Conservation (phyloP, 2,113 vertebrate species). For the Lepisosteus osseus region DNA sequence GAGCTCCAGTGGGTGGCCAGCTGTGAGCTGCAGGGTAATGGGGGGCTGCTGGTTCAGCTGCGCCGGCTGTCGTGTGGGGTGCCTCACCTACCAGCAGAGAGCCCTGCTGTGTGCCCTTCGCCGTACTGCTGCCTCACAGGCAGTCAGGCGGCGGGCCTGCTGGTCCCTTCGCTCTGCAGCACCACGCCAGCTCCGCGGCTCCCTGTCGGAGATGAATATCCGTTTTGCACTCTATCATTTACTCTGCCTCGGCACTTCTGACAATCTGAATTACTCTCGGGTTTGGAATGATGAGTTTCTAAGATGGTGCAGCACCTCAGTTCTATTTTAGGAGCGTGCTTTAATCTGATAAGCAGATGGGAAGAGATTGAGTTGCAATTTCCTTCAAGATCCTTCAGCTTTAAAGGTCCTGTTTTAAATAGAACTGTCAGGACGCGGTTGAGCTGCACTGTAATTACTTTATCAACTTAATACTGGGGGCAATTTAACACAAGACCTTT, state of each 20-base stretch:
- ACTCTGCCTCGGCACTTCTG: not conserved
- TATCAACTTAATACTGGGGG: constrained; percentile 1
- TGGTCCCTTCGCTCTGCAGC: too few relatives aligned
- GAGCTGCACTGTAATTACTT: constrained; percentile 17
- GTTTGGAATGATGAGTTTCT: too few relatives aligned
- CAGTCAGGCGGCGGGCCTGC: too few relatives aligned
- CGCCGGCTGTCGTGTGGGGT: too few relatives aligned
- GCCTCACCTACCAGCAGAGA: too few relatives aligned
- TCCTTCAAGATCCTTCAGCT: not conserved
- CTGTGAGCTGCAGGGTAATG: too few relatives aligned
- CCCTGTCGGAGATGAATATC: not conserved
- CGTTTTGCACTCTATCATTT: not conserved
- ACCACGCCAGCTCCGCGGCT: not conserved
- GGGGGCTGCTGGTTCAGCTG: too few relatives aligned
- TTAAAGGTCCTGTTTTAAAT: constrained; percentile 15
- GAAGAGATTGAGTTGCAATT: not conserved
- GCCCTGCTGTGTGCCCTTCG: too few relatives aligned
- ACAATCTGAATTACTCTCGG: too few relatives aligned
- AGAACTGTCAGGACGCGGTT: constrained; percentile 17
- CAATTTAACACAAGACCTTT: not conserved
- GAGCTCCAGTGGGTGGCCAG: too few relatives aligned
- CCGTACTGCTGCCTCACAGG: too few relatives aligned
- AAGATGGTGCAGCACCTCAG: not conserved
- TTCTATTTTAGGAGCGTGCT: not conserved
- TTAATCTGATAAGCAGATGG: not conserved